Evolutionary conservation across 2,113 vertebrate genomes (phyloP).

Genomic region (Tursiops truncatus): DNA sequence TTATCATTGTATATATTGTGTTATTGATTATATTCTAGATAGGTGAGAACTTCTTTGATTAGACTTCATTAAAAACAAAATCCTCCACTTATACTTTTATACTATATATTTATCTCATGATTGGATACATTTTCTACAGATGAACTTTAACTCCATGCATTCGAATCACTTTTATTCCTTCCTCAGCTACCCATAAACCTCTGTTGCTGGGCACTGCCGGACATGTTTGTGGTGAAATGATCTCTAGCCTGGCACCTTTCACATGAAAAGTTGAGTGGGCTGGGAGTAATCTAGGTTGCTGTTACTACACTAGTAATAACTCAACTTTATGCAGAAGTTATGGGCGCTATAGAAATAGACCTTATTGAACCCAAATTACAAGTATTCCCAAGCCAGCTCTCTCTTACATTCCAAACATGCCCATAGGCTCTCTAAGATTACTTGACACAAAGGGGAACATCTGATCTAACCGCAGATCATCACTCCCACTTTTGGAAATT

Average conservation of each 20-base stretch:
- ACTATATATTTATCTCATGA: neutral
- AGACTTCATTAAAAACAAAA: neutral
- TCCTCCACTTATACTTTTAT: neutral
- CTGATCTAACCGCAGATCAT: neutral
- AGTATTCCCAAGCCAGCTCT: neutral
- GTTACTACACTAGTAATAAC: neutral
- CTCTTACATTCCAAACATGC: neutral
- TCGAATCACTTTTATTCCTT: neutral
- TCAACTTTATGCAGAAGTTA: neutral
- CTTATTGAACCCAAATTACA: neutral
- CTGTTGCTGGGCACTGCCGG: neutral
- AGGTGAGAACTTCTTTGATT: neutral
- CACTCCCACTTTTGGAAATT: neutral
- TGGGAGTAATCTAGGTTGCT: rapidly evolving
- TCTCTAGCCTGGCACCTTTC: neutral
- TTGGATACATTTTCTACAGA: neutral
- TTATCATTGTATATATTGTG: neutral
- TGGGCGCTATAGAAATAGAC: neutral
- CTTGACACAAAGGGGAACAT: neutral
- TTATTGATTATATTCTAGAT: neutral
- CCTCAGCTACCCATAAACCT: neutral
- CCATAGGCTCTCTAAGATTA: neutral
- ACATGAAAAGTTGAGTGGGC: rapidly evolving
- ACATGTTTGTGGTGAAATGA: no score
- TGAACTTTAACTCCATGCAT: neutral